These are phyloP conservation scores for Archivesica marissinica DNA, from an alignment of 1,140 invertebrate species.

Conservation along the genomic window DNA sequence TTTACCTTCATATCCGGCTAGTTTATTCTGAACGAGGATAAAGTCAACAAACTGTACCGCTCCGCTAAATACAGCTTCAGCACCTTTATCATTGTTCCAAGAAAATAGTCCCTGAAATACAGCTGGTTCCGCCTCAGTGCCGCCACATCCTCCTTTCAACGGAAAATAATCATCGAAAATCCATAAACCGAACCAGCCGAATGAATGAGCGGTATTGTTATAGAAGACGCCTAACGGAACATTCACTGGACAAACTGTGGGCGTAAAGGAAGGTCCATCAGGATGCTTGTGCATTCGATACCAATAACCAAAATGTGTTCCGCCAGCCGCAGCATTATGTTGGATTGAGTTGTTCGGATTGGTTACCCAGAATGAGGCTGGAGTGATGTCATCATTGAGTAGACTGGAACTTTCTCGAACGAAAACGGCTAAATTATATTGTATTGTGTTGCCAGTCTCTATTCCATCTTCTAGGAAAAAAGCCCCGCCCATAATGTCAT, in stretches of 20 bases:
- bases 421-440: slow-evolving; percentile 82
- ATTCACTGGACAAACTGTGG: slow-evolving; percentile 75
- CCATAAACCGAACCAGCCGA: slow-evolving; percentile 83
- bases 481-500: slow-evolving; percentile 82
- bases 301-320: slow-evolving; percentile 83
- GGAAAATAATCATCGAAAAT: slow-evolving; percentile 80
- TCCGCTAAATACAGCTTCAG: slow-evolving; percentile 79
- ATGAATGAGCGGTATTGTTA: slow-evolving; percentile 82
- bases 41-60: slow-evolving; percentile 79
- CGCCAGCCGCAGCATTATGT: slow-evolving; percentile 82
- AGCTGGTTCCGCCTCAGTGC: slow-evolving; percentile 58
- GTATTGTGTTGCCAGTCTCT: slow-evolving; percentile 81
- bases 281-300: slow-evolving; percentile 81
- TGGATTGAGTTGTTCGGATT: slow-evolving; percentile 81
- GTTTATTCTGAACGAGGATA: slow-evolving; percentile 76
- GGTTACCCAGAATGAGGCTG: slow-evolving; percentile 82
- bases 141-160: slow-evolving; percentile 68
- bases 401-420: slow-evolving; percentile 80
- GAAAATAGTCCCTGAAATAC: slow-evolving; percentile 72
- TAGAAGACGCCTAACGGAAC: slow-evolving; percentile 75
- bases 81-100: slow-evolving; percentile 82
- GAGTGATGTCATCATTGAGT: slow-evolving; percentile 83
- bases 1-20: slow-evolving; percentile 79
- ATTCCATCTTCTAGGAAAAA: slow-evolving; percentile 83
- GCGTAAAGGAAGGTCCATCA: slow-evolving; percentile 79